Evolutionary conservation across 2,888 invertebrate species (phyloP).

Genomic region (Heliconius hortense): DNA sequence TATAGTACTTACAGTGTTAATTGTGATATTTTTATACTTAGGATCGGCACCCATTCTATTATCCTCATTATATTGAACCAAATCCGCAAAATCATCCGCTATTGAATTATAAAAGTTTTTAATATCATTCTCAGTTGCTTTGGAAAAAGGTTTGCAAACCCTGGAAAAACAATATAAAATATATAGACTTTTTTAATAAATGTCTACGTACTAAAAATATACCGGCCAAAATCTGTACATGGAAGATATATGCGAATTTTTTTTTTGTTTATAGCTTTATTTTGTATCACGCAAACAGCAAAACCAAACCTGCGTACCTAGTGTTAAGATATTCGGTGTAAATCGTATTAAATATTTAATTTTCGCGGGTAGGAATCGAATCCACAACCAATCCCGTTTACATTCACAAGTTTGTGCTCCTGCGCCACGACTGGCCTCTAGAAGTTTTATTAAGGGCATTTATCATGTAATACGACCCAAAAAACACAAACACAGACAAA

Average conservation of each 20-base stretch:
- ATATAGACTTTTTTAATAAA: not conserved
- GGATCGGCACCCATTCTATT: constrained; percentile 86
- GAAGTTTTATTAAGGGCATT: not conserved
- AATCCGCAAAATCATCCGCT: constrained; percentile 92
- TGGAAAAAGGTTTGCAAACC: constrained; percentile 88
- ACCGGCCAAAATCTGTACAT: not conserved
- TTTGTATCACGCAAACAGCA: no score
- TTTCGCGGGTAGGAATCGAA: no score
- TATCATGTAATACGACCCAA: not conserved
- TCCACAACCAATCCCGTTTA: no score
- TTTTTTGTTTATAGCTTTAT: no score
- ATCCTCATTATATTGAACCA: constrained; percentile 97
- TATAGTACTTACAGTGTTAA: constrained; percentile 83
- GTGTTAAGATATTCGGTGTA: no score
- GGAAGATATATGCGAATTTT: not conserved
- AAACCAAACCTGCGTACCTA: no score
- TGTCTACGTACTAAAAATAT: not conserved
- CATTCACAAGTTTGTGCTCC: no score
- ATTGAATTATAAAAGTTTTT: constrained; percentile 91
- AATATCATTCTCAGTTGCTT: constrained; percentile 85
- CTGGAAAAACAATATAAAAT: constrained; percentile 63
- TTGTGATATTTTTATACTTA: constrained; percentile 86
- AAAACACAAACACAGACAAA: not conserved
- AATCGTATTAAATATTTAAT: no score
- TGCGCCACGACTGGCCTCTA: no score